Evolutionary conservation across 2,113 vertebrate species (phyloP).

Genomic region (Cricetomys ansorgei): DNA sequence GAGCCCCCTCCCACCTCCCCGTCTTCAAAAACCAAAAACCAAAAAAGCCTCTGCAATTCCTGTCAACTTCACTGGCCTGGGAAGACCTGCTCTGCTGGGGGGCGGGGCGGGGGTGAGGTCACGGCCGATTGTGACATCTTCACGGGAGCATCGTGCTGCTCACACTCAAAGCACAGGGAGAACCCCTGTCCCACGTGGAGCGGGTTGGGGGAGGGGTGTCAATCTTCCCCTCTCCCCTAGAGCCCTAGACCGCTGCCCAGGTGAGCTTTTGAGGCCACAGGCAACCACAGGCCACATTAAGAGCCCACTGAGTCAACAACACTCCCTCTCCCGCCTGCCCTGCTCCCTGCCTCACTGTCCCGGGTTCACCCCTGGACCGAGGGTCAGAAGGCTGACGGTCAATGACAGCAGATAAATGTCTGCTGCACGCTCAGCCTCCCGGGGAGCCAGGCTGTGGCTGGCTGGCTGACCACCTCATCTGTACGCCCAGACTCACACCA

Average conservation of each 20-base stretch:
- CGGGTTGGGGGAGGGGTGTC: too few species aligned
- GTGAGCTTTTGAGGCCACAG: not conserved
- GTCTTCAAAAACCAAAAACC: too few species aligned
- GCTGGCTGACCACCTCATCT: not conserved
- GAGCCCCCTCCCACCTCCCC: not conserved
- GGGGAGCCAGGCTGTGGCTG: not conserved
- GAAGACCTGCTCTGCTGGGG: not conserved
- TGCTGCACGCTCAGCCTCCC: not conserved
- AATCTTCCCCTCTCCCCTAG: not conserved
- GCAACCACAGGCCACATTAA: not conserved
- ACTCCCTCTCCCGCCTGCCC: not conserved
- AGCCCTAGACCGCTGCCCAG: not conserved
- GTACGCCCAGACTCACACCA: not conserved
- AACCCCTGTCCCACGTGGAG: not conserved
- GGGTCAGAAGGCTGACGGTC: not conserved
- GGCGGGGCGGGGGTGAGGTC: rapidly evolving
- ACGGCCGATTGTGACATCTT: too few species aligned
- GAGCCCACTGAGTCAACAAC: not conserved
- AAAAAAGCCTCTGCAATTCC: too few species aligned
- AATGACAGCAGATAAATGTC: not conserved
- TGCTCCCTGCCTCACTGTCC: not conserved
- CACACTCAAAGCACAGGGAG: too few species aligned
- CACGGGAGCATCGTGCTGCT: too few species aligned
- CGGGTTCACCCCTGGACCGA: not conserved
- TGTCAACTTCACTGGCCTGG: rapidly evolving